Percentiles rank a stretch among this genome's conserved stretches.
Conservation (phyloP, 2,888 invertebrate species). For the Drosophila rellima region DNA sequence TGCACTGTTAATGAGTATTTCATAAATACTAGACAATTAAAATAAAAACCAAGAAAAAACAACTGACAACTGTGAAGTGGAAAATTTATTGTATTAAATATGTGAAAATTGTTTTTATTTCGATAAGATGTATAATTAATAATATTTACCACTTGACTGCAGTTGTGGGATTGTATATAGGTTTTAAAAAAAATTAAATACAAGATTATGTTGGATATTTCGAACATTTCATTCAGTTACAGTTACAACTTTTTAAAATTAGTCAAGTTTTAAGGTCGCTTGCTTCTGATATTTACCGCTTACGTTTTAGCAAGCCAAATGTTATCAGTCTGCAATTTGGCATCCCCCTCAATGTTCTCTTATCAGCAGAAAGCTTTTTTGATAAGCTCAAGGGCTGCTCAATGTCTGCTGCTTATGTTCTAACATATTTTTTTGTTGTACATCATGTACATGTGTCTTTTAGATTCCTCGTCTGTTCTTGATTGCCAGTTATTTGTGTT, state of each 20-base stretch:
- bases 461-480: constrained; percentile 17
- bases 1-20: constrained; percentile 33
- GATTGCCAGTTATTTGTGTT: constrained; percentile 32
- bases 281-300: constrained; percentile 24
- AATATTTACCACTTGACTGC: too few relatives aligned
- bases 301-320: constrained; percentile 37
- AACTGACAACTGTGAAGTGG: background rate
- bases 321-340: constrained; percentile 39
- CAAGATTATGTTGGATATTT: background rate
- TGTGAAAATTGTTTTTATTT: too few relatives aligned
- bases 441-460: constrained; percentile 17
- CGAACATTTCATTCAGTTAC: background rate
- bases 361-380: constrained; percentile 32
- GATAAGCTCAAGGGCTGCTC: constrained; percentile 41
- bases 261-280: constrained; percentile 1
- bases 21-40: background rate
- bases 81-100: too few relatives aligned
- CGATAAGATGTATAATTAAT: too few relatives aligned
- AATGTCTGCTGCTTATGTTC: constrained; percentile 13
- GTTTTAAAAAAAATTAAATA: background rate
- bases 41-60: constrained; percentile 3
- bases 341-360: constrained; percentile 11
- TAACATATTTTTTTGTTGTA: background rate
- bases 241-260: background rate
- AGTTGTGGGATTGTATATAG: too few relatives aligned